A percentile compares a stretch with the other conserved stretches of the same genome.
phyloP scores from a whole-genome alignment of 2,888 invertebrate genomes.

The Smittia aterrima region DNA sequence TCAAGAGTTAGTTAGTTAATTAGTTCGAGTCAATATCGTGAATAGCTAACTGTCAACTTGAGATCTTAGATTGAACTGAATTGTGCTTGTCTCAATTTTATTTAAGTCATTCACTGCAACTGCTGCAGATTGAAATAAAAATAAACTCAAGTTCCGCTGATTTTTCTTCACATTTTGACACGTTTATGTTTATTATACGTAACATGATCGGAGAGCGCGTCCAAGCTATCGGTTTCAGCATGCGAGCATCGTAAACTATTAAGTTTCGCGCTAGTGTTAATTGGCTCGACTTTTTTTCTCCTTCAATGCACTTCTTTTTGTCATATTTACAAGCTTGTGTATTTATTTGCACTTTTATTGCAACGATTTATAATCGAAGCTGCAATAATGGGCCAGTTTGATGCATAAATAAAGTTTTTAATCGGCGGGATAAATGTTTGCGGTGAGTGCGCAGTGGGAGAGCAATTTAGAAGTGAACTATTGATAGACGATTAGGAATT shows the following conservation, averaged over 20 bases:
- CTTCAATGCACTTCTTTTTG: constrained; percentile 37
- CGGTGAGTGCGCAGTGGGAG: constrained; percentile 38
- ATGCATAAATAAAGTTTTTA: constrained; percentile 33
- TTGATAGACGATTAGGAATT: constrained; percentile 28
- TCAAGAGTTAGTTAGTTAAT: too few relatives aligned
- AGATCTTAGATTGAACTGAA: too few relatives aligned
- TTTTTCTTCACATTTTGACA: constrained; percentile 36
- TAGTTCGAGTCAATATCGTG: too few relatives aligned
- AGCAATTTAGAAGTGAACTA: constrained; percentile 37
- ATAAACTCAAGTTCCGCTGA: constrained; percentile 19
- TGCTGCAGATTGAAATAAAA: too few relatives aligned
- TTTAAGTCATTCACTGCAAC: too few relatives aligned
- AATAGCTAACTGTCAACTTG: too few relatives aligned
- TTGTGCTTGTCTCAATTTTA: too few relatives aligned
- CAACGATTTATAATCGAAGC: constrained; percentile 33
- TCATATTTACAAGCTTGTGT: constrained; percentile 40
- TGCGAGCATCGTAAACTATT: constrained; percentile 35
- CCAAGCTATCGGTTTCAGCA: constrained; percentile 6
- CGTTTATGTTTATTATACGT: constrained; percentile 26
- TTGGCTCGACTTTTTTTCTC: constrained; percentile 24
- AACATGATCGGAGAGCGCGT: constrained; percentile 19
- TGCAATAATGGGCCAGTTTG: constrained; percentile 33
- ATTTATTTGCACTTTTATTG: constrained; percentile 37
- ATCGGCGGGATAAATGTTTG: constrained; percentile 23
- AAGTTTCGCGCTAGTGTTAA: constrained; percentile 34